Evolutionary conservation across 2,113 vertebrate genomes (phyloP), one percentile per base, ranked within the genome.

Genomic region (Struthio camelus): DNA sequence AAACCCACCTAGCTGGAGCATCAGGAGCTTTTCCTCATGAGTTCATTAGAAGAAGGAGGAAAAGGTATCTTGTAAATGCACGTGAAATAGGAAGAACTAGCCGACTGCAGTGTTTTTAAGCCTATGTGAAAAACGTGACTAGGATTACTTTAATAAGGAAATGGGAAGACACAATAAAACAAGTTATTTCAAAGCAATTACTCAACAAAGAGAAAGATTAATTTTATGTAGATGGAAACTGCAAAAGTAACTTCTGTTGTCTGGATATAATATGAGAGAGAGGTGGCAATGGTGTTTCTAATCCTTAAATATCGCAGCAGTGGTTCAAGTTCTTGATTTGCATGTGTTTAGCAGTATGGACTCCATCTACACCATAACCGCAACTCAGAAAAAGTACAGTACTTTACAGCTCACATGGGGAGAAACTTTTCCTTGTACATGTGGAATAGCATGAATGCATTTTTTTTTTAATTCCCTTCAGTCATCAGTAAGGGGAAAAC

Each of bases 361-460:
- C 90, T 94, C 90, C 80, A 94, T 59, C 87, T 93, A 88, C 65
- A 48, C 51, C 5, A 1, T 24, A 89, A 67, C 56, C n/a, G 23
- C 50, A 80, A 82, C 64, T 85, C 87, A 93, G 70, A 80, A 92
- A 72, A 94, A 85, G 61, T 73, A 89, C 66, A 84, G 30, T 64
- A 54, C 72, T 88, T 92, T 48, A 32, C 46, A 81, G 65, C 24
- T 84, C 44, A 77, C 25, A 50, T 25, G 54, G 18, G 54, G 56
- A 96, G 28, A 85, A 96, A 93, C 90, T 93, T 87, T 89, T 84
- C 80, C 76, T 85, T 14, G 14, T 64, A 54, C 25, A 71, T 3
- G 56, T 30, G 42, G 51, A 85, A 87, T 7, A 14, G 22, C 5
- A 7, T 87, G 65, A 94, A 67, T 4, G 30, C 12, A 8, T 50